Evolutionary conservation across 2,888 invertebrate genomes (phyloP).

Genomic region (Cancer borealis): DNA sequence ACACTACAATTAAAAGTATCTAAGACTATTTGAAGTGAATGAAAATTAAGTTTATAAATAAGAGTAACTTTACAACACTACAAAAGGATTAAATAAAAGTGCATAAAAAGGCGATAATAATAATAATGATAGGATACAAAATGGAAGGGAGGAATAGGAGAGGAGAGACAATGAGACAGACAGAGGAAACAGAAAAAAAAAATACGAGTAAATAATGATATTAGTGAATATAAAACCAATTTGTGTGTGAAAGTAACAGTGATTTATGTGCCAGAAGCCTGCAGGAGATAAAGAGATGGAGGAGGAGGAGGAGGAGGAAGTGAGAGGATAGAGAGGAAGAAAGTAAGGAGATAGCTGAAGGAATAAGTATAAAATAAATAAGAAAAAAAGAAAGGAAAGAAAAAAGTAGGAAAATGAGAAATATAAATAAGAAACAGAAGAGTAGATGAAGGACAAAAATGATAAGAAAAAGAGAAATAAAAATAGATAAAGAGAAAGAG

Average conservation of each 20-base stretch:
- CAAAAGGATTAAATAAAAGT: too few species aligned
- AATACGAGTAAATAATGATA: background rate
- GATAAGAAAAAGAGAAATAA: background rate
- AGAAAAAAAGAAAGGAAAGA: background rate
- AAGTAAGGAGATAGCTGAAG: background rate
- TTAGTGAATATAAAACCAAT: conserved; percentile 10
- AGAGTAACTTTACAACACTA: too few species aligned
- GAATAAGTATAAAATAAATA: background rate
- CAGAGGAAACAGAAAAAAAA: background rate
- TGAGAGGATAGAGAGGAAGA: background rate
- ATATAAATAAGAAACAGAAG: background rate
- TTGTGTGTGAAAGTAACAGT: background rate
- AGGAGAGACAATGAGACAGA: too few species aligned
- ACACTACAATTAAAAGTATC: too few species aligned
- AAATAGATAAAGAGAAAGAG: background rate
- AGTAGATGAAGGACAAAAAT: background rate
- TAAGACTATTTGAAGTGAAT: too few species aligned
- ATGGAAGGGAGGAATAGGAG: too few species aligned
- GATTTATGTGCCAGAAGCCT: background rate
- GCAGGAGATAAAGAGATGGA: too few species aligned
- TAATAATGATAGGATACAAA: too few species aligned
- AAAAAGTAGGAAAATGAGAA: background rate
- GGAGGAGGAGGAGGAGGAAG: background rate
- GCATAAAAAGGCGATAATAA: too few species aligned
- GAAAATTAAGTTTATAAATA: too few species aligned